phyloP scores from a whole-genome alignment of 2,888 invertebrate genomes.

The Aphodius granarius region DNA sequence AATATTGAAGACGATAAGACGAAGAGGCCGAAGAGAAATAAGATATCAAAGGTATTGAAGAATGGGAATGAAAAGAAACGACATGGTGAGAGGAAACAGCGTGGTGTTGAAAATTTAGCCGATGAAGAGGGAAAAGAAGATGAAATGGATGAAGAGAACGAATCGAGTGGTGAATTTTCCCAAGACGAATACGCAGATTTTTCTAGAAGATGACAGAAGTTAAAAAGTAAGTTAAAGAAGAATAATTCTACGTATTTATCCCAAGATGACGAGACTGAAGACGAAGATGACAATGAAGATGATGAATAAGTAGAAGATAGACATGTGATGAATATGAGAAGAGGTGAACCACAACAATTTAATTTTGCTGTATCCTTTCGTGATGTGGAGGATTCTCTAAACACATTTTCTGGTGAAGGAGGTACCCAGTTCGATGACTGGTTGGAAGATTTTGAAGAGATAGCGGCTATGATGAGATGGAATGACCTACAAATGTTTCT shows the following conservation, averaged over 20 bases:
- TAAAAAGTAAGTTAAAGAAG: too few species aligned
- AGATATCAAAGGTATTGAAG: too few species aligned
- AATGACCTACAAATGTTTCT: constrained; percentile 37
- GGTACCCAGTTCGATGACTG: constrained; percentile 25
- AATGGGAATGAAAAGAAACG: too few species aligned
- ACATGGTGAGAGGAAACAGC: too few species aligned
- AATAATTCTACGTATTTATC: too few species aligned
- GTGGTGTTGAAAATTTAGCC: too few species aligned
- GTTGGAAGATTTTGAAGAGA: constrained; percentile 40
- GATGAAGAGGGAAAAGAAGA: not conserved
- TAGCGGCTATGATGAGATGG: constrained; percentile 35
- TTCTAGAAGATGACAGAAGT: too few species aligned
- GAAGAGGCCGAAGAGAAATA: too few species aligned
- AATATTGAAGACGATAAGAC: too few species aligned
- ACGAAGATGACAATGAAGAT: not conserved
- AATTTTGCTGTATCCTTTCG: constrained; percentile 12
- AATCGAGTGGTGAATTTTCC: too few species aligned
- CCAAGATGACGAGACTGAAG: not conserved
- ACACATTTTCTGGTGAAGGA: constrained; percentile 7
- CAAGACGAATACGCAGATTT: too few species aligned
- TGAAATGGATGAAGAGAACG: not conserved
- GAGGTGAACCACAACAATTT: not conserved
- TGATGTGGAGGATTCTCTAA: constrained; percentile 16
- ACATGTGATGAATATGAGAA: not conserved
- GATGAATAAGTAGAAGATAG: not conserved